Conservation (phyloP, 2,888 invertebrate species). For the Dermolepida albohirtum region DNA sequence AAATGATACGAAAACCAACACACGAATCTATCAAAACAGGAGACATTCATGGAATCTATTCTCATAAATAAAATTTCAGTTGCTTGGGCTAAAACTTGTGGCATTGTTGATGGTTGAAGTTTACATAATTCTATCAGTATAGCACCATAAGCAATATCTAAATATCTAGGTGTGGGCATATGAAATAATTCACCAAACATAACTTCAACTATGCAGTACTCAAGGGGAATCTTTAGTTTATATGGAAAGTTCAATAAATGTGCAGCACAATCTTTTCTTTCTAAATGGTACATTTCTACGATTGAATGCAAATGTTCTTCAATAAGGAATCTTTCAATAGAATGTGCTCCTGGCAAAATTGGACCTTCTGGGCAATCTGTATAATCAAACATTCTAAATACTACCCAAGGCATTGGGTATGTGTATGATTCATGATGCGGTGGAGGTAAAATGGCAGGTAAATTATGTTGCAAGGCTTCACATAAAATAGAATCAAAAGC, state of each 20-base stretch:
- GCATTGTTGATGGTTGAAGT: slow-evolving; percentile 95
- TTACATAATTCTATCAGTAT: slow-evolving; percentile 97
- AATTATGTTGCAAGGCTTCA: slow-evolving; percentile 95
- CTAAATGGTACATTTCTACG: slow-evolving; percentile 86
- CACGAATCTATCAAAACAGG: slow-evolving; percentile 96
- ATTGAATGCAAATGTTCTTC: slow-evolving; percentile 97
- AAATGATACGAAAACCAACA: slow-evolving; percentile 99
- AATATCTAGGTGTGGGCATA: slow-evolving; percentile 87
- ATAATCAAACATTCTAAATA: slow-evolving; percentile 98
- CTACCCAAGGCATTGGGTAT: slow-evolving; percentile 95
- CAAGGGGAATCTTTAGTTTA: slow-evolving; percentile 93
- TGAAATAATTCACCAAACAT: slow-evolving; percentile 95
- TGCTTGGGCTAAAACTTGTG: slow-evolving; percentile 96
- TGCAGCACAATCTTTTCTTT: slow-evolving; percentile 95
- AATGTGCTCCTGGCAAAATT: slow-evolving; percentile 93
- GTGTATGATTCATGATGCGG: slow-evolving; percentile 90
- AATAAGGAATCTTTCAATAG: slow-evolving; percentile 96
- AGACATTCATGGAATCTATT: slow-evolving; percentile 96
- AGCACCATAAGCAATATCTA: slow-evolving; percentile 95
- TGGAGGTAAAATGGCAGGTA: slow-evolving; percentile 91
- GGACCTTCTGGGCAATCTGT: slow-evolving; percentile 97
- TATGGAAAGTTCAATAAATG: slow-evolving; percentile 92
- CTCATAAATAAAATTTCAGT: slow-evolving; percentile 97
- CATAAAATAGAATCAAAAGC: slow-evolving; percentile 95
- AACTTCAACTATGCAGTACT: slow-evolving; percentile 98